Conservation (phyloP, 2,113 vertebrate species). For the Pseudonaja textilis region DNA sequence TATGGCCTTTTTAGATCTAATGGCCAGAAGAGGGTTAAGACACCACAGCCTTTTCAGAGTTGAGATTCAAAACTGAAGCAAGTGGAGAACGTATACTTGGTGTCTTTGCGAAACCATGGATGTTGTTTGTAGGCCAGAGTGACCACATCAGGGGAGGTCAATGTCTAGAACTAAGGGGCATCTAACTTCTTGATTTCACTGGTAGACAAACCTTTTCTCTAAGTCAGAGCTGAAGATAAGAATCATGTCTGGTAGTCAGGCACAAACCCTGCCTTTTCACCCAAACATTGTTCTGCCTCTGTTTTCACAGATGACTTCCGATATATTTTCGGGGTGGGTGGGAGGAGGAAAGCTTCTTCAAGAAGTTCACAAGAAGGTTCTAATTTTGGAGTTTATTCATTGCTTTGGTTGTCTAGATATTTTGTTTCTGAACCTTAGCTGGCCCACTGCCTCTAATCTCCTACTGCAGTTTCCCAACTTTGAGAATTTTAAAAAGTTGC, state of each 20-base stretch:
- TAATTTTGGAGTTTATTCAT: not conserved
- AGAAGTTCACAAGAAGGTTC: not conserved
- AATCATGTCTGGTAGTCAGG: not conserved
- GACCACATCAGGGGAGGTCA: not conserved
- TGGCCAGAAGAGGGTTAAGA: not conserved
- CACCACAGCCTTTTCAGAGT: not conserved
- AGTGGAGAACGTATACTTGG: not conserved
- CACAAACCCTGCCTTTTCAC: not conserved
- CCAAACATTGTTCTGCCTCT: not conserved
- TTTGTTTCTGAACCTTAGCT: not conserved
- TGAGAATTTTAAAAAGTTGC: too few relatives aligned
- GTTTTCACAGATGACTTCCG: not conserved
- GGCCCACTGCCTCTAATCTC: not conserved
- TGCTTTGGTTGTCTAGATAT: not conserved
- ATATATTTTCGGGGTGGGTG: not conserved
- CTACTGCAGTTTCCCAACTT: too few relatives aligned
- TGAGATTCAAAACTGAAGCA: not conserved
- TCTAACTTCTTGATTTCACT: not conserved
- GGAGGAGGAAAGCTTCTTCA: not conserved
- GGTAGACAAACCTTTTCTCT: not conserved
- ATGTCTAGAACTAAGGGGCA: not conserved
- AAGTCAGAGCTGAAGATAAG: not conserved
- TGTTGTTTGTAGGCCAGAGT: not conserved
- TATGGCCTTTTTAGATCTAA: not conserved
- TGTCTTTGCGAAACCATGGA: not conserved